phyloP scores from a whole-genome alignment of 2,797 vertebrate genomes.

The Merluccius polli region DNA sequence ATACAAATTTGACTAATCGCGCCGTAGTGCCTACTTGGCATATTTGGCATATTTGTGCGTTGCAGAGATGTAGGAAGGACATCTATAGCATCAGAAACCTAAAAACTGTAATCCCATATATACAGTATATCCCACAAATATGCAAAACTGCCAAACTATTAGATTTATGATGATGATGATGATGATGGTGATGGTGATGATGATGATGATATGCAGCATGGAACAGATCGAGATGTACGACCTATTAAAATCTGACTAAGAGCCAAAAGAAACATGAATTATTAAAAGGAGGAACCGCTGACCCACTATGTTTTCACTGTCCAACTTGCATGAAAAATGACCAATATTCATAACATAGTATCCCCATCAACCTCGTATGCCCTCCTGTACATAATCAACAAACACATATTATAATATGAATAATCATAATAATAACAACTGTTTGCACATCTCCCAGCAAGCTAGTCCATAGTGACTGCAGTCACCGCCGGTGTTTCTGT shows the following conservation, averaged over 20 bases:
- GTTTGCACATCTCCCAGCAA: neutral
- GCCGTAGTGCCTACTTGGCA: no score
- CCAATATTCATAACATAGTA: neutral
- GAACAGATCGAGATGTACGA: conserved; percentile 41
- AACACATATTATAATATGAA: neutral
- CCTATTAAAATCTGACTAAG: conserved; percentile 66
- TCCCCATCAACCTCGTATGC: neutral
- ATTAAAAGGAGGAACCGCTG: neutral
- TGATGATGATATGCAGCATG: neutral
- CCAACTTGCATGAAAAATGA: neutral
- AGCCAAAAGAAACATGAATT: conserved; percentile 37
- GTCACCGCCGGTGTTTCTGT: neutral
- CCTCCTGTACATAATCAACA: neutral
- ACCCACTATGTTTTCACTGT: neutral
- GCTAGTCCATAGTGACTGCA: neutral
- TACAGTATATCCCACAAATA: no score
- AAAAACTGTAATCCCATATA: neutral
- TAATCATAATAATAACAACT: no score
- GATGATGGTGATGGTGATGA: no score
- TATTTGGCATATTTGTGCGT: no score
- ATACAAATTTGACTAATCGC: no score
- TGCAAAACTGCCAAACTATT: neutral
- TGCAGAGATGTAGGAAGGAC: neutral
- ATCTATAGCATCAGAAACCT: neutral
- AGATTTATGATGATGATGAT: neutral